Conservation (phyloP, 2,888 invertebrate species). For the Polymixis flavicincta region DNA sequence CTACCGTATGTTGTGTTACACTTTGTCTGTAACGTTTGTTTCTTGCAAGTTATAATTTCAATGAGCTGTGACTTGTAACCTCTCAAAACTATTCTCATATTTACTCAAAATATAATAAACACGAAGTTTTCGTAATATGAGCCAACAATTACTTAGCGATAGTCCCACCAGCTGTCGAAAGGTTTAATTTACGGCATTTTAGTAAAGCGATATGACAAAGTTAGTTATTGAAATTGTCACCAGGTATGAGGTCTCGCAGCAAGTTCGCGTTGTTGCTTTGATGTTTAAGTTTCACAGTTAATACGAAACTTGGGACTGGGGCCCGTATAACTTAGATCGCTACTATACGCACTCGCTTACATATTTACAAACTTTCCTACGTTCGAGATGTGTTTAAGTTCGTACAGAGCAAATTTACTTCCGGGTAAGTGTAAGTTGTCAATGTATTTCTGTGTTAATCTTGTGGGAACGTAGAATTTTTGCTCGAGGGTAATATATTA, state of each 20-base stretch:
- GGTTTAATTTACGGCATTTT: slow-evolving; percentile 61
- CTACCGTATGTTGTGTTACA: too few species aligned
- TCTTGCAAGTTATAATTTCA: background rate
- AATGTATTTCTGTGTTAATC: slow-evolving; percentile 16
- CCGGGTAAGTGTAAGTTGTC: slow-evolving; percentile 29
- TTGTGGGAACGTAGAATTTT: background rate
- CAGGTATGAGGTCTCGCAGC: slow-evolving; percentile 69
- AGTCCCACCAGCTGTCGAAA: slow-evolving; percentile 42
- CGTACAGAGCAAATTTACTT: slow-evolving; percentile 52
- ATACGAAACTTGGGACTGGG: slow-evolving; percentile 70
- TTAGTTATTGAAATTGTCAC: slow-evolving; percentile 79
- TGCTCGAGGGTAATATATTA: background rate
- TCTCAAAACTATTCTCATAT: slow-evolving; percentile 5
- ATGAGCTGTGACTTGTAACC: background rate
- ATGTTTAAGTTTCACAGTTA: slow-evolving; percentile 77
- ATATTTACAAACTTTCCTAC: slow-evolving; percentile 67
- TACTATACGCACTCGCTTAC: slow-evolving; percentile 68
- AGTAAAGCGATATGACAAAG: slow-evolving; percentile 70
- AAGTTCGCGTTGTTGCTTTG: slow-evolving; percentile 73
- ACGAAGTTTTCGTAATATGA: slow-evolving; percentile 19
- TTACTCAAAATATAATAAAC: slow-evolving; percentile 23
- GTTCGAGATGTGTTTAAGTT: slow-evolving; percentile 63
- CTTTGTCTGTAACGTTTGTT: too few species aligned
- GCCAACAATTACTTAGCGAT: slow-evolving; percentile 34
- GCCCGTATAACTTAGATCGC: slow-evolving; percentile 72